Percentiles rank a stretch among this genome's conserved stretches.
Conservation (phyloP, 2,888 invertebrate genomes). For the Amphiduros pacificus region DNA sequence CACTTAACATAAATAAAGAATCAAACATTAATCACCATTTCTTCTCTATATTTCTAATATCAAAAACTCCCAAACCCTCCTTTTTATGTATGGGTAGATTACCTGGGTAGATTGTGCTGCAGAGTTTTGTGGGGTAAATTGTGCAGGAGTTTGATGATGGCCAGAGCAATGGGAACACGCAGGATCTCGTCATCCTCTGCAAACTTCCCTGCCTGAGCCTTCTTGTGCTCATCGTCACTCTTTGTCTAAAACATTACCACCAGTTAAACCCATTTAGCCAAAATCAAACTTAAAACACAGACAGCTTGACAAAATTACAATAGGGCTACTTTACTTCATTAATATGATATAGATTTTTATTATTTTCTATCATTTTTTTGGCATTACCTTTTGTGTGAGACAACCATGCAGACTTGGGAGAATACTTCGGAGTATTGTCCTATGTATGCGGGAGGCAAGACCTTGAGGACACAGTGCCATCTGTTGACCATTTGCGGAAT, state of each 20-base stretch:
- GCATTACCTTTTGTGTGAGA: slow-evolving; percentile 63
- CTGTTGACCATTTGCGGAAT: background rate
- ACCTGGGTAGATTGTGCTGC: slow-evolving; percentile 80
- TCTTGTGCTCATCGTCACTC: slow-evolving; percentile 54
- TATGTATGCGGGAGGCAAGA: slow-evolving; percentile 74
- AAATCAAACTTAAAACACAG: too few species aligned
- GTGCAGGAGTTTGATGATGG: slow-evolving; percentile 87
- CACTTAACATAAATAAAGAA: slow-evolving; percentile 34
- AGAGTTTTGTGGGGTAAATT: slow-evolving; percentile 78
- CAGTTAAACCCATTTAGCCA: too few species aligned
- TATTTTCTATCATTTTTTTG: too few species aligned
- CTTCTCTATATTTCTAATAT: too few species aligned
- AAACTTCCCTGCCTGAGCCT: slow-evolving; percentile 40
- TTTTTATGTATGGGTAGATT: slow-evolving; percentile 51
- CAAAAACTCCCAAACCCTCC: too few species aligned
- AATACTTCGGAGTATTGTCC: slow-evolving; percentile 71
- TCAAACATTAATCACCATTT: background rate
- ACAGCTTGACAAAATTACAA: too few species aligned
- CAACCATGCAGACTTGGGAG: slow-evolving; percentile 80
- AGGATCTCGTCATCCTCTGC: slow-evolving; percentile 76
- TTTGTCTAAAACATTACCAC: too few species aligned
- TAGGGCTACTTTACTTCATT: too few species aligned
- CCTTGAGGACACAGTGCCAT: slow-evolving; percentile 35
- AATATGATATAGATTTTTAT: too few species aligned
- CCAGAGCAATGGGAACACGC: slow-evolving; percentile 88